A percentile compares a stretch with the other conserved stretches of the same genome.
Conservation (phyloP, 2,113 vertebrate species). For the Merops nubicus region DNA sequence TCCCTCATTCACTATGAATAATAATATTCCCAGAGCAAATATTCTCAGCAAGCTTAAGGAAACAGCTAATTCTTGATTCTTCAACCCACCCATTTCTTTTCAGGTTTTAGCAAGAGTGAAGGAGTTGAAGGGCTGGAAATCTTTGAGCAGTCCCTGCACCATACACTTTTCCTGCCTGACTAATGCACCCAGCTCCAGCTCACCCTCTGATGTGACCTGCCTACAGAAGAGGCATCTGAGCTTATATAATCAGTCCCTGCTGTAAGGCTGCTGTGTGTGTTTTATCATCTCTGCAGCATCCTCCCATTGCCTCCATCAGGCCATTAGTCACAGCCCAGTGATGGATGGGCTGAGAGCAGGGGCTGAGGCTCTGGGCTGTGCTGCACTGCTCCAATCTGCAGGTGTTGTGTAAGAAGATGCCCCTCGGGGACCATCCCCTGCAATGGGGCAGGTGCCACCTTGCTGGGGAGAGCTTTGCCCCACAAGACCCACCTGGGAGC, state of each 20-base stretch:
- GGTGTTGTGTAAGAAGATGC: not conserved
- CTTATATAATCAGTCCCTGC: not conserved
- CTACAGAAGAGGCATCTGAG: not conserved
- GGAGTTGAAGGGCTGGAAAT: not conserved
- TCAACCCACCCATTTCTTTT: not conserved
- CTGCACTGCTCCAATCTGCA: accelerated
- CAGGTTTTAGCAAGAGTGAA: not conserved
- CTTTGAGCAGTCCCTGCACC: not conserved
- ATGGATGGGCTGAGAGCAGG: not conserved
- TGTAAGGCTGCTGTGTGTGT: not conserved
- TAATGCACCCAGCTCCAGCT: not conserved
- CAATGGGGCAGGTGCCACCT: not conserved
- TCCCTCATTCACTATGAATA: not conserved
- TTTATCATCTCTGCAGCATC: not conserved
- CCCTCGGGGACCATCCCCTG: not conserved
- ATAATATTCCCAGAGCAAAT: not conserved
- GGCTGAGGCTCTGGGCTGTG: not conserved
- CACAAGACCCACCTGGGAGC: not conserved
- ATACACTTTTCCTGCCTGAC: not conserved
- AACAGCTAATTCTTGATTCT: not conserved
- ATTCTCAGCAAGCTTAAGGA: not conserved
- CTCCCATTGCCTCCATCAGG: not conserved
- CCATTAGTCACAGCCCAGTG: not conserved
- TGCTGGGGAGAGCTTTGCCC: not conserved
- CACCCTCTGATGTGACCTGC: not conserved